Evolutionary conservation across 2,113 vertebrate species (phyloP).

Genomic region (Passer montanus): DNA sequence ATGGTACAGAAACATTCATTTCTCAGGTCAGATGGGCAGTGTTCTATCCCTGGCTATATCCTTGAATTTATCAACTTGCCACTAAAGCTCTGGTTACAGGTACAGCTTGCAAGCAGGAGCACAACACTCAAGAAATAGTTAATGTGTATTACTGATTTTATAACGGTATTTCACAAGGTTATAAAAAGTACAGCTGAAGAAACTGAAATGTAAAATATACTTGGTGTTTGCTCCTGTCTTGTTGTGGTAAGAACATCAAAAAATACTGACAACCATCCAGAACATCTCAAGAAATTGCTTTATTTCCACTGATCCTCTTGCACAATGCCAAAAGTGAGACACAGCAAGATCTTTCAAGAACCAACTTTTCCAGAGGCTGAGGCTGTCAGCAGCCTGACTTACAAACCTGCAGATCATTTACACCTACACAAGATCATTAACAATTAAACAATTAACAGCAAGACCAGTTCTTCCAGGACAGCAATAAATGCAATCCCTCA

Average conservation of each 20-base stretch:
- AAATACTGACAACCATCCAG: background rate
- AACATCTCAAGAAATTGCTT: background rate
- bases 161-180: background rate
- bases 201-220: background rate
- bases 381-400: background rate
- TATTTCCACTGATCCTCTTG: background rate
- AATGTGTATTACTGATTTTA: background rate
- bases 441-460: slow-evolving; percentile 14
- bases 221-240: background rate
- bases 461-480: slow-evolving; percentile 3
- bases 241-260: background rate
- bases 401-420: background rate
- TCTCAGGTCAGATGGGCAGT: background rate
- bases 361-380: background rate
- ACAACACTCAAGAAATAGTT: background rate
- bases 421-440: background rate
- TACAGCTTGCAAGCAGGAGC: background rate
- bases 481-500: background rate
- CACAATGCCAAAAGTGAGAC: background rate
- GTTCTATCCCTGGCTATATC: background rate
- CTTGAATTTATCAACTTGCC: background rate
- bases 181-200: background rate
- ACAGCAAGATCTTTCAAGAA: background rate
- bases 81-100: background rate
- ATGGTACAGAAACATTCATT: background rate